Percentiles rank a stretch among this genome's conserved stretches.
phyloP scores from a whole-genome alignment of 2,797 vertebrate genomes.

The Austrolebias charrua region DNA sequence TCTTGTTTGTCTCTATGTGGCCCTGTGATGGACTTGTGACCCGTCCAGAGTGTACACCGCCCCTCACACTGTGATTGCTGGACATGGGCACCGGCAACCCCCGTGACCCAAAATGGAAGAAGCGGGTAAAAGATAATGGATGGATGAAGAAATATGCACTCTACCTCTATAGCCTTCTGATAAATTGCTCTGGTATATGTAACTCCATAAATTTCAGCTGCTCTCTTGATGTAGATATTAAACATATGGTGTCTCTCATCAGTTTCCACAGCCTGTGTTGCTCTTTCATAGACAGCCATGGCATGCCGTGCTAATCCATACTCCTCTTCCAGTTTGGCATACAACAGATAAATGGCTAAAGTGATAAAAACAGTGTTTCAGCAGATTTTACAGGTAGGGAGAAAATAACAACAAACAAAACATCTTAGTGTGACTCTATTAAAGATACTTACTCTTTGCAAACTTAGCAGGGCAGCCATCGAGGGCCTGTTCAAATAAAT shows the following conservation, averaged over 20 bases:
- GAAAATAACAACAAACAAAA: not conserved
- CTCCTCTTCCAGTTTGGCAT: slow-evolving; percentile 91
- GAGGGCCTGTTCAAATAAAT: slow-evolving; percentile 92
- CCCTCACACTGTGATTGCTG: too few relatives aligned
- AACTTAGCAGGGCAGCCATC: slow-evolving; percentile 90
- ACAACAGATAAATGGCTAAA: slow-evolving; percentile 90
- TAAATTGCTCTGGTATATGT: slow-evolving; percentile 93
- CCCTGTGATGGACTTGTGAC: too few relatives aligned
- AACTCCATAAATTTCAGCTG: slow-evolving; percentile 93
- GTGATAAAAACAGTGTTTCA: not conserved
- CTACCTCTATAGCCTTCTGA: slow-evolving; percentile 93
- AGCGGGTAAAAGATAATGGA: too few relatives aligned
- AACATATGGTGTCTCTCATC: slow-evolving; percentile 90
- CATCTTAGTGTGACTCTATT: not conserved
- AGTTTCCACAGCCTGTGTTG: slow-evolving; percentile 87
- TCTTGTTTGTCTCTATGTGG: too few relatives aligned
- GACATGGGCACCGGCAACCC: too few relatives aligned
- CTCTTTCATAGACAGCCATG: slow-evolving; percentile 94
- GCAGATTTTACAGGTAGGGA: not conserved
- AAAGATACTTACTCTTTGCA: slow-evolving; percentile 77
- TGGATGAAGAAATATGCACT: not conserved
- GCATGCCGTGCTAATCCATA: slow-evolving; percentile 91
- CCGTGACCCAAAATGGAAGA: too few relatives aligned
- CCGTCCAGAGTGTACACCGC: too few relatives aligned
- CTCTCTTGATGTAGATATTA: slow-evolving; percentile 94